These are phyloP conservation scores for Alexandromys oeconomus DNA, from an alignment of 2,797 vertebrate species.

Conservation along the genomic window DNA sequence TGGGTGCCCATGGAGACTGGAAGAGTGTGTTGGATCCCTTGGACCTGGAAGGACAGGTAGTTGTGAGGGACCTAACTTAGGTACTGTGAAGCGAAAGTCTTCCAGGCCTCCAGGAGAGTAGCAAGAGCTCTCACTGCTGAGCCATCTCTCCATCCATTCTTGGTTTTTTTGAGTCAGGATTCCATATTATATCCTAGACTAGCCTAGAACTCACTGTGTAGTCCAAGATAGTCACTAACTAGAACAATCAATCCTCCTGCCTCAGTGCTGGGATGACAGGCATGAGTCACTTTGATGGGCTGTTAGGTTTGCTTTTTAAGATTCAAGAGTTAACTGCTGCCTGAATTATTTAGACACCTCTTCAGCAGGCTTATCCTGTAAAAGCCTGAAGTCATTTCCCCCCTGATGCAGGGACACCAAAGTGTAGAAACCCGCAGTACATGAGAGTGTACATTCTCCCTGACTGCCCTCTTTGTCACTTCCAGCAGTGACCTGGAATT, in stretches of 20 bases:
- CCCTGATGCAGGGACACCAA: neutral
- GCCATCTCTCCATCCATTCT: neutral
- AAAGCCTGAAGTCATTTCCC: neutral
- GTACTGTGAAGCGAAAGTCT: neutral
- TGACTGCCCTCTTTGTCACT: neutral
- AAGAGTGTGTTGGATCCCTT: neutral
- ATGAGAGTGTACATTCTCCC: neutral
- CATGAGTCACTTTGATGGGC: neutral
- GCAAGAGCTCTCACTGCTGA: neutral
- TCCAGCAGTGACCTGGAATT: neutral
- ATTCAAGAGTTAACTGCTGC: neutral
- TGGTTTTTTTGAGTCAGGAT: neutral
- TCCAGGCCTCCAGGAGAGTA: neutral
- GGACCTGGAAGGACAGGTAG: neutral
- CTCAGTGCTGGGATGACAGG: neutral
- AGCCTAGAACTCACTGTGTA: neutral
- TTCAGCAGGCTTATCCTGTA: neutral
- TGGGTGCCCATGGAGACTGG: neutral
- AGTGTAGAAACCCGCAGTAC: neutral
- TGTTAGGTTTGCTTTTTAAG: conserved; percentile 38
- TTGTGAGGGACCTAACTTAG: neutral
- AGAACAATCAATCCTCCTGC: neutral
- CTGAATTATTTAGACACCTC: conserved; percentile 6
- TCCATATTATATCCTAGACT: neutral
- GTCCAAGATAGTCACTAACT: neutral